Evolutionary conservation across 2,113 vertebrate genomes (phyloP).

Genomic region (Neolamprologus sp.): DNA sequence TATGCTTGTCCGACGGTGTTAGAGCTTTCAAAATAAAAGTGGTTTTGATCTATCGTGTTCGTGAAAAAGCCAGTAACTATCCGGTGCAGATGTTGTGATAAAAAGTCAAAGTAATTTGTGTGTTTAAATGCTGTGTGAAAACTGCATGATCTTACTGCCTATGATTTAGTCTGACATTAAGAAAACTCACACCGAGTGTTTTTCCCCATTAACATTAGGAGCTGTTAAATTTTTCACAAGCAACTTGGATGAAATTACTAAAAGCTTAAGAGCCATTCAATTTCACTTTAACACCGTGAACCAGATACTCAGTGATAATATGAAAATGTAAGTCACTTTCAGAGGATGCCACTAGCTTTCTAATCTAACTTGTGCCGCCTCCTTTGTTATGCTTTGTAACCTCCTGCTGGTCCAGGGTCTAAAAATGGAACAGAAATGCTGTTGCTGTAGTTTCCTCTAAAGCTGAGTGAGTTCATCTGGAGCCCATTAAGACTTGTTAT

Average conservation of each 20-base stretch:
- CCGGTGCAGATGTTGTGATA: neutral
- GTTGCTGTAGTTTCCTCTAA: neutral
- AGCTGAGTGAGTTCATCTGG: conserved; percentile 6
- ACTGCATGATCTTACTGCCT: neutral
- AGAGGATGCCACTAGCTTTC: neutral
- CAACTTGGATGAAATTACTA: neutral
- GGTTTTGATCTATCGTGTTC: neutral
- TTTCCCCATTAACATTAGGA: neutral
- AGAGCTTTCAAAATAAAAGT: neutral
- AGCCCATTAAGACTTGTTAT: conserved; percentile 2
- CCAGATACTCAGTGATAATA: neutral
- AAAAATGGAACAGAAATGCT: neutral
- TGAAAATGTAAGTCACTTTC: neutral
- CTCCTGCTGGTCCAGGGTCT: conserved; percentile 5
- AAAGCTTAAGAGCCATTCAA: neutral
- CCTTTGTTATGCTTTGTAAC: neutral
- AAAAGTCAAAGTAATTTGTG: neutral
- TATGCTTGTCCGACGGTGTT: neutral
- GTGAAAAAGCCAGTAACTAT: neutral
- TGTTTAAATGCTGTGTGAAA: neutral
- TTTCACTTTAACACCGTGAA: neutral
- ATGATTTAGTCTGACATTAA: neutral
- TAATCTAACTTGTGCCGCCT: neutral
- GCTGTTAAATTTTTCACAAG: neutral
- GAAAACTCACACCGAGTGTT: neutral